Conservation (phyloP, 2,797 vertebrate genomes). For the Eulemur albifrons region DNA sequence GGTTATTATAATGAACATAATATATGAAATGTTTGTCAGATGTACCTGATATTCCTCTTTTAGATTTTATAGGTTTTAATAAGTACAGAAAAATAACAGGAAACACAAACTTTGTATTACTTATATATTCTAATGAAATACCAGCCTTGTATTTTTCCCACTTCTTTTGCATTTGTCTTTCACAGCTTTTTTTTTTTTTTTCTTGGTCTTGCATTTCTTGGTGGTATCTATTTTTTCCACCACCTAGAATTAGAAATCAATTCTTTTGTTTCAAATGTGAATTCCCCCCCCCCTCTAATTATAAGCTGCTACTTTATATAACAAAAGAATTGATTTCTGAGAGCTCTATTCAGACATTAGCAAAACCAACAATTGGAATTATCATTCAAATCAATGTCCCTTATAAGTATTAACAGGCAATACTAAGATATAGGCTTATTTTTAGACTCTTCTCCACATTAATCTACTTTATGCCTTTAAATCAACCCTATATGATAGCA, state of each 20-base stretch:
- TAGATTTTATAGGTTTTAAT: conserved; percentile 12
- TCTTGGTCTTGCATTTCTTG: conserved; percentile 49
- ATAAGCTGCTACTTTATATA: conserved; percentile 62
- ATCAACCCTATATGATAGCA: conserved; percentile 33
- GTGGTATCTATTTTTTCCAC: conserved; percentile 19
- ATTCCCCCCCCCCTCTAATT: background rate
- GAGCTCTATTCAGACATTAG: conserved; percentile 70
- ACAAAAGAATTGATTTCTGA: conserved; percentile 75
- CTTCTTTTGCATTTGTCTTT: conserved; percentile 58
- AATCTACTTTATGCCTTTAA: background rate
- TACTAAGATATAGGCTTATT: conserved; percentile 56
- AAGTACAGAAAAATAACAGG: conserved; percentile 13
- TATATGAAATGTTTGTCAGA: background rate
- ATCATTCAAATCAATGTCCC: conserved; percentile 67
- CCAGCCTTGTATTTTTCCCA: conserved; percentile 5
- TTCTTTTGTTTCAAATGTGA: conserved; percentile 72
- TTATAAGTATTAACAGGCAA: conserved; percentile 46
- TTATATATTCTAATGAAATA: conserved; percentile 46
- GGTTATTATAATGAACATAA: background rate
- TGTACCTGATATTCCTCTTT: conserved; percentile 8
- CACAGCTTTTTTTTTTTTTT: background rate
- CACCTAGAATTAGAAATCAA: conserved; percentile 61
- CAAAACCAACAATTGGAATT: conserved; percentile 65
- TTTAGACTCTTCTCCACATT: conserved; percentile 50
- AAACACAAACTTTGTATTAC: conserved; percentile 32